Evolutionary conservation across 1,140 invertebrate species (phyloP).

Genomic region (Lepidostoma basale): DNA sequence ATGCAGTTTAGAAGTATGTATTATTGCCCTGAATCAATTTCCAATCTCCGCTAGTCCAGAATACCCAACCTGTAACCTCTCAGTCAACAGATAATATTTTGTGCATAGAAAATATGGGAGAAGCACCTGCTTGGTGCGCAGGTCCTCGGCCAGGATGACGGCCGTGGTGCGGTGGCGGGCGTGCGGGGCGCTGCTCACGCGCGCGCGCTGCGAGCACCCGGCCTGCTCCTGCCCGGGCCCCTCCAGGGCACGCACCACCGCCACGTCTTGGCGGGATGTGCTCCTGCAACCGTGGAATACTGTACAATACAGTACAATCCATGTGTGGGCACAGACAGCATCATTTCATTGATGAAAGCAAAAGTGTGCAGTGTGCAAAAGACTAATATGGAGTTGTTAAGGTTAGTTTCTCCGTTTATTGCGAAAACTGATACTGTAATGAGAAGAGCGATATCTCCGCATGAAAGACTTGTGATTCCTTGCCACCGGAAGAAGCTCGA

Average conservation of each 20-base stretch:
- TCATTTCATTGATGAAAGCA: not conserved
- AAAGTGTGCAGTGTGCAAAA: too few species aligned
- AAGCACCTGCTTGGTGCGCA: conserved; percentile 68
- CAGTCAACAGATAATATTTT: too few species aligned
- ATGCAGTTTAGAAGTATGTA: not conserved
- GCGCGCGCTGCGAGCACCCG: conserved; percentile 81
- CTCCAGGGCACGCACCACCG: conserved; percentile 75
- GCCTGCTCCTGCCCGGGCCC: conserved; percentile 65
- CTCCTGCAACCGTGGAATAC: conserved; percentile 66
- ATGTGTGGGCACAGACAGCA: not conserved
- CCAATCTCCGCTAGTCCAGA: too few species aligned
- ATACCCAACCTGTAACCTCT: too few species aligned
- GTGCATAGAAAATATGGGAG: not conserved
- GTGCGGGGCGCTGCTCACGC: conserved; percentile 67
- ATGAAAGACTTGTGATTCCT: not conserved
- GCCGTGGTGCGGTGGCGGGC: conserved; percentile 70
- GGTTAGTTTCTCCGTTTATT: not conserved
- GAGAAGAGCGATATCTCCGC: not conserved
- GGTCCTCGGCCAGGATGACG: conserved; percentile 89
- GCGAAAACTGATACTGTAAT: not conserved
- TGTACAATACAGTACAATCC: not conserved
- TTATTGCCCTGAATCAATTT: too few species aligned
- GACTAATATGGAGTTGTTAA: not conserved
- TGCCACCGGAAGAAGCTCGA: too few species aligned
- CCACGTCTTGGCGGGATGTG: conserved; percentile 79